Base-by-base conservation (phyloP, 2,888 invertebrate genomes). In the Mythimna impura region DNA sequence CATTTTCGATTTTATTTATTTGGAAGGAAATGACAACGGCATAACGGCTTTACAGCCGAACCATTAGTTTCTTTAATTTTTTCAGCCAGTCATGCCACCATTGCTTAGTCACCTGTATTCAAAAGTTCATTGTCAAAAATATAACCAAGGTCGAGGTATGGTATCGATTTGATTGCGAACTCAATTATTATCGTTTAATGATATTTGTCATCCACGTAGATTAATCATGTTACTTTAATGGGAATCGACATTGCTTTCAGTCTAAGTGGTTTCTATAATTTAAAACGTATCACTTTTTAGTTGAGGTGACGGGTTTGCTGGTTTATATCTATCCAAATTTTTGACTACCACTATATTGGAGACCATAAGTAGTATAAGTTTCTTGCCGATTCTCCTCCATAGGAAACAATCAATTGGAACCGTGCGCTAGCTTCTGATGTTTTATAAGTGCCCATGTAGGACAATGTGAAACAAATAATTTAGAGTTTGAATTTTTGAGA, bases 81-180 rank as follows among this genome's bases (percentile, higher is more conserved):
- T 80, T 30, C 61, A 73, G 40, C 67, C n/a, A 82, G 57, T 82
- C 74, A 79, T 61, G 22, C 63, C 7, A 25, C 10, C 36, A 20
- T 34, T 50, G 65, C 70, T 54, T 66, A 47, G 43, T 66, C 66
- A 66, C 43, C 54, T 25, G 73, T 64, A 34, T 71, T 62, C 43
- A 58, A n/a, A 77, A 78, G 65, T 78, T 78, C 65, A 78, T 66
- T 78, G 72, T 78, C 82, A 62, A 71, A 54, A 61, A 50, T 61
- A 81, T 55, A 60, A 71, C 61, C 61, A 82, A 82, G 78, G 82
- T n/a, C 82, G 30, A n/a, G 58, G 30, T 0, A 14, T 14, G 36
- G 22, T 58, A 76, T 77, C 62, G 77, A 69, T 69, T 77, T 43
- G 14, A 54, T 62, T 55, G 60, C 25, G 5, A 77, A 34, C 63